Evolutionary conservation across 2,797 vertebrate genomes (phyloP), one percentile per base, ranked within the genome.

Genomic region (Streptopelia turtur): DNA sequence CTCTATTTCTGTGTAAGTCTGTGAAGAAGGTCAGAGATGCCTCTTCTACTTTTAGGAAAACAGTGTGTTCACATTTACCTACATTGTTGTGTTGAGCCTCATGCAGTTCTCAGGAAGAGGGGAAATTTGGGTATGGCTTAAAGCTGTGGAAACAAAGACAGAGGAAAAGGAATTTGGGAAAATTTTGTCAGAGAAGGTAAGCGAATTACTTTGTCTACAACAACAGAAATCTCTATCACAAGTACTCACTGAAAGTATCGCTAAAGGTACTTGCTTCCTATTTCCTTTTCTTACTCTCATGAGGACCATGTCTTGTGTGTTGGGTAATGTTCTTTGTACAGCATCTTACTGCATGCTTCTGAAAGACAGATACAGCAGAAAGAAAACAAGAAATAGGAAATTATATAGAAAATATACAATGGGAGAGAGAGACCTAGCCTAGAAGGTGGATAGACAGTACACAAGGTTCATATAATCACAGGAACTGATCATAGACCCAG

Each of bases 11-110:
- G 1, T 31, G 2, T 35, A 56, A 33, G 30, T 49, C 18, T 65
- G 41, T 60, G 70, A 78, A 82, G 64, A 47, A 81, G 60, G 16
- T 83, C 49, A 55, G 41, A 80, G 25, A 16, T 30, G 59, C 6
- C 12, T 61, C 35, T 57, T 45, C 35, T 90, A 8, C 22, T 90
- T 84, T 70, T 56, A 70, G 41, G 70, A 84, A 75, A 45, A 59
- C 1, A 1, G 0, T 28, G 37, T 23, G 13, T 50, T 66, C 3
- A 2, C 2, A 1, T 89, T 87, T 72, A 76, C 47, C 35, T 80
- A 5, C 27, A 45, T 53, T 80, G 35, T 39, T 79, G 17, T 69
- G 41, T 56, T 79, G 41, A 69, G 22, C 39, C 20, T 84, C 30
- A 9, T 59, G 41, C 18, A 71, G 14, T 74, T 87, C 43, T 39